Conservation (phyloP, 2,797 vertebrate species). For the Percopsis omiscomaycus region DNA sequence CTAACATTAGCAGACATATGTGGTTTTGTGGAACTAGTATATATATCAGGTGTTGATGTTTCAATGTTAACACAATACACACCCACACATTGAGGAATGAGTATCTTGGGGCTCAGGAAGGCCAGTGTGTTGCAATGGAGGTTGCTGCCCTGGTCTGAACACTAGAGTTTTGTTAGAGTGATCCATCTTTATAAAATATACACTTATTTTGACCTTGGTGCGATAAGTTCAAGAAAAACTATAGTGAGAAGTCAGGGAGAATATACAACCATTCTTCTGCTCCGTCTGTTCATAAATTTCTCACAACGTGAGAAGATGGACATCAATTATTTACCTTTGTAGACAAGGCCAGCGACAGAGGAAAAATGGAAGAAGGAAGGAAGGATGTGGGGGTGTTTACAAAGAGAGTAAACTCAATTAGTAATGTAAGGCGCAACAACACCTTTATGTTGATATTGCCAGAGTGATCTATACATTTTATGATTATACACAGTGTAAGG, state of each 20-base stretch:
- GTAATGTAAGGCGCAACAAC: not conserved
- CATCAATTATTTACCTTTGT: conserved; percentile 75
- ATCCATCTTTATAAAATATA: conserved; percentile 77
- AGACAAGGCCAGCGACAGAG: conserved; percentile 64
- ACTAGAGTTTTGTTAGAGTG: conserved; percentile 46
- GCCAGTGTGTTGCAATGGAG: conserved; percentile 44
- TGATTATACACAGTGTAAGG: not conserved
- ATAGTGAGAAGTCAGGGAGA: conserved; percentile 59
- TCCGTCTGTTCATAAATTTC: conserved; percentile 73
- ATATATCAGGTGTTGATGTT: conserved; percentile 47
- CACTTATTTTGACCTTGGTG: conserved; percentile 76
- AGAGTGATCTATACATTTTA: not conserved
- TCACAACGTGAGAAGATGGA: conserved; percentile 55
- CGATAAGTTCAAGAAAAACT: conserved; percentile 62
- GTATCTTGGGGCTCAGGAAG: conserved; percentile 38
- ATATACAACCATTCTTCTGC: conserved; percentile 63
- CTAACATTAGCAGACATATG: not conserved
- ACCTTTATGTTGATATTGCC: not conserved
- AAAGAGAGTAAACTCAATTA: conserved; percentile 1
- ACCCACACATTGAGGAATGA: conserved; percentile 49
- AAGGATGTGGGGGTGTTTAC: too few relatives aligned
- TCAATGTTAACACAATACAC: conserved; percentile 29
- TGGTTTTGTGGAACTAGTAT: conserved; percentile 34
- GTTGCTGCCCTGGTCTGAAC: conserved; percentile 47
- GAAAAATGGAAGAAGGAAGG: conserved; percentile 10